A percentile compares a stretch with the other conserved stretches of the same genome.
Evolutionary conservation across 1,140 invertebrate species (phyloP).

Genomic region (Gryon sp.): DNA sequence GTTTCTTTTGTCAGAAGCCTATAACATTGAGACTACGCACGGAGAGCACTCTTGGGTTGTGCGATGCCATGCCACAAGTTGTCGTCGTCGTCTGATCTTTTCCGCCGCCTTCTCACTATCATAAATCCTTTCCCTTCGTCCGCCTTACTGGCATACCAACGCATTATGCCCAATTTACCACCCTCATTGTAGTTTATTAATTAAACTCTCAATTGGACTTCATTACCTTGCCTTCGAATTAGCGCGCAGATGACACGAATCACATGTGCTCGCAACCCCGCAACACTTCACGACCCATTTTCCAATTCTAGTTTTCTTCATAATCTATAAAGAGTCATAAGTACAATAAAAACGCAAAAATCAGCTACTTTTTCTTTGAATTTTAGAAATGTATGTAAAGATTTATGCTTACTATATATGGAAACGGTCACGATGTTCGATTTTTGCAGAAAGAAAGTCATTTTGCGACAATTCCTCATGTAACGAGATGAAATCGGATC

Average conservation of each 20-base stretch:
- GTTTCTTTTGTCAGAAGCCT: slow-evolving; percentile 42
- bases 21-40: too few species aligned
- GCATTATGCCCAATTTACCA: slow-evolving; percentile 65
- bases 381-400: too few species aligned
- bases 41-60: slow-evolving; percentile 37
- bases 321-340: too few species aligned
- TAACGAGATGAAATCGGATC: too few species aligned
- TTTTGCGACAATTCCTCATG: too few species aligned
- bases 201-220: slow-evolving; percentile 63
- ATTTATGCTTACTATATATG: too few species aligned
- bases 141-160: slow-evolving; percentile 61
- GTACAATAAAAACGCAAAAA: too few species aligned
- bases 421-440: too few species aligned
- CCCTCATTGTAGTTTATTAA: slow-evolving; percentile 64
- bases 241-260: slow-evolving; percentile 54
- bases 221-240: slow-evolving; percentile 61
- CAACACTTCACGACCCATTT: slow-evolving; percentile 40
- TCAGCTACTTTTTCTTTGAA: too few species aligned
- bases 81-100: slow-evolving; percentile 62
- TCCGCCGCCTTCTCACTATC: slow-evolving; percentile 56
- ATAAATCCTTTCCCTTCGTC: slow-evolving; percentile 61
- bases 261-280: slow-evolving; percentile 11
- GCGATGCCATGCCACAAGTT: slow-evolving; percentile 37
- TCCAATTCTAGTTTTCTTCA: neutral
- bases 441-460: too few species aligned